These are phyloP conservation scores for Bradysia coprophila DNA, from an alignment of 1,140 invertebrate genomes.

Conservation along the genomic window DNA sequence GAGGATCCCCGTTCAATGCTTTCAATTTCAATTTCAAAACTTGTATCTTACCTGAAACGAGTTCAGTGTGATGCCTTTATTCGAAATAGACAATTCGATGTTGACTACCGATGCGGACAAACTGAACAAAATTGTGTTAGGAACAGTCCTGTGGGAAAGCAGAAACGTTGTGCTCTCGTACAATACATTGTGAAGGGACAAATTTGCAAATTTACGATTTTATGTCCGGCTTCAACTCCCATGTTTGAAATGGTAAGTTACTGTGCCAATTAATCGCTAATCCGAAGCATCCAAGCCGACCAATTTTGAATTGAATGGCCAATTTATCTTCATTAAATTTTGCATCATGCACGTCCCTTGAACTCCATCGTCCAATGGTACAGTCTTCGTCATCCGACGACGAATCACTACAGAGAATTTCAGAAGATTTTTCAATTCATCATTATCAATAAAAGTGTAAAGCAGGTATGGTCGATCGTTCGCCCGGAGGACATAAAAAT, in stretches of 20 bases:
- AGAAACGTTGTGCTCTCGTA: neutral
- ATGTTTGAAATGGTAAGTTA: slow-evolving; percentile 69
- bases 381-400: neutral
- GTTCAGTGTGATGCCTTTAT: slow-evolving; percentile 19
- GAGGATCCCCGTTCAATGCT: no score
- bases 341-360: slow-evolving; percentile 54
- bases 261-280: slow-evolving; percentile 52
- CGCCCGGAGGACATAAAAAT: no score
- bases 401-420: no score
- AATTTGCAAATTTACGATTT: slow-evolving; percentile 13
- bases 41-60: slow-evolving; percentile 11
- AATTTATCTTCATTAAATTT: slow-evolving; percentile 73
- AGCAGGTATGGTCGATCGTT: no score
- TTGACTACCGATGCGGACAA: slow-evolving; percentile 48
- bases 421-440: neutral
- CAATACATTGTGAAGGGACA: neutral
- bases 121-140: slow-evolving; percentile 35
- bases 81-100: slow-evolving; percentile 44
- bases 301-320: slow-evolving; percentile 50
- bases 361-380: slow-evolving; percentile 39
- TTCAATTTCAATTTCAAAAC: no score
- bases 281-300: slow-evolving; percentile 52
- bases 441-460: neutral
- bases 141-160: slow-evolving; percentile 12
- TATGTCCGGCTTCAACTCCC: slow-evolving; percentile 59